A percentile compares a stretch with the other conserved stretches of the same genome.
Evolutionary conservation across 2,888 invertebrate species (phyloP).

Genomic region (Auanema freiburgensis): DNA sequence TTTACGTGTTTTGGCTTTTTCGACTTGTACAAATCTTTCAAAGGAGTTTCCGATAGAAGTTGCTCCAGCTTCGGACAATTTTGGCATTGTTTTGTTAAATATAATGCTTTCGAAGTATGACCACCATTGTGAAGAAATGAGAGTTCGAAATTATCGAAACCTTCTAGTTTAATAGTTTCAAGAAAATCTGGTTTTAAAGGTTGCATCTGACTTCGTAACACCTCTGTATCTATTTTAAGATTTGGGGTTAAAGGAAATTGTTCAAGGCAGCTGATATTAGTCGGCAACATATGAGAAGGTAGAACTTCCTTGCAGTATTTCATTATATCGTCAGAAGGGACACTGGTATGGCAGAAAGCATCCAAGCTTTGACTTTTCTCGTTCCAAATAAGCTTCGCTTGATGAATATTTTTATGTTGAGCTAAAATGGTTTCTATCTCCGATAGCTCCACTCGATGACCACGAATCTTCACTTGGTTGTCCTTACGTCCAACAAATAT

Average conservation of each 20-base stretch:
- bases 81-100: background rate
- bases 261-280: conserved; percentile 29
- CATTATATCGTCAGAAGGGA: conserved; percentile 17
- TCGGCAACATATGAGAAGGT: conserved; percentile 52
- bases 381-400: conserved; percentile 35
- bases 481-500: conserved; percentile 54
- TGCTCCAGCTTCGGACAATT: background rate
- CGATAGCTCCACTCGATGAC: conserved; percentile 54
- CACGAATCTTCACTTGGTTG: conserved; percentile 57
- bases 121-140: conserved; percentile 12
- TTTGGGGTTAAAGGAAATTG: conserved; percentile 58
- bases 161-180: background rate
- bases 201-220: background rate
- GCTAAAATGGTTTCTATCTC: conserved; percentile 54
- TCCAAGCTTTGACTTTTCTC: conserved; percentile 33
- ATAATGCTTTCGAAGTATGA: background rate
- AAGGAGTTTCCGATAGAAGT: background rate
- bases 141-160: background rate
- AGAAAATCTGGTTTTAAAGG: background rate
- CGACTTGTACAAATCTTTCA: background rate
- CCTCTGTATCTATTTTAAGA: conserved; percentile 32
- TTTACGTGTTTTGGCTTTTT: conserved; percentile 11
- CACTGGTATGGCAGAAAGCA: conserved; percentile 27
- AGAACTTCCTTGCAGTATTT: conserved; percentile 32
- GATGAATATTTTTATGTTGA: conserved; percentile 14